These are phyloP conservation scores for Papilio aristodemus DNA, from an alignment of 1,140 invertebrate species.

Conservation along the genomic window DNA sequence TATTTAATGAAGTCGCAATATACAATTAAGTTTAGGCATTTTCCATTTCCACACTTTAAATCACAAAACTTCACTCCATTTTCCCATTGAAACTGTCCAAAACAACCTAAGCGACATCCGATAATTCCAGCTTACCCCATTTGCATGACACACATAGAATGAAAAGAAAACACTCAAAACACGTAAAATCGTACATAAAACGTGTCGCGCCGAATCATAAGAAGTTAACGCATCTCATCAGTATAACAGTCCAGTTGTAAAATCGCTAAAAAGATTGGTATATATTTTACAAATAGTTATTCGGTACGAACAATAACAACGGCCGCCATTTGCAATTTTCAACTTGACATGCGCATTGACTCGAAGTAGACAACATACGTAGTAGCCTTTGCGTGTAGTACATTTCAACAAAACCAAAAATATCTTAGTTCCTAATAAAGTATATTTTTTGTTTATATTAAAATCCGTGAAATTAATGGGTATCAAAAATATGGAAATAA, in stretches of 20 bases:
- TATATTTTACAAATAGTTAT: constrained; percentile 81
- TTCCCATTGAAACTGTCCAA: constrained; percentile 78
- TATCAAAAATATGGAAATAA: constrained; percentile 16
- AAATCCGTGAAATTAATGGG: background rate
- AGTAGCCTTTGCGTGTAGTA: constrained; percentile 57
- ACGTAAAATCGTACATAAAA: constrained; percentile 78
- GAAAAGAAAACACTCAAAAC: constrained; percentile 78
- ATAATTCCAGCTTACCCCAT: constrained; percentile 81
- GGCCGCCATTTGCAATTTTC: constrained; percentile 82
- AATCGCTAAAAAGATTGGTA: constrained; percentile 79
- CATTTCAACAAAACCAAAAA: constrained; percentile 32
- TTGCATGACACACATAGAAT: constrained; percentile 82
- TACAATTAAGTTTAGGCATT: constrained; percentile 64
- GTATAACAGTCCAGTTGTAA: constrained; percentile 76
- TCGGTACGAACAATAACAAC: constrained; percentile 82
- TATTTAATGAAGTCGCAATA: constrained; percentile 52
- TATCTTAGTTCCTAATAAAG: background rate
- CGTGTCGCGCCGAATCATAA: constrained; percentile 69
- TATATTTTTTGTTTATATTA: background rate
- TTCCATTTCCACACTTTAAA: constrained; percentile 71
- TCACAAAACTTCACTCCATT: constrained; percentile 75
- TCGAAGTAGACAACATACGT: constrained; percentile 73
- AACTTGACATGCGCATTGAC: constrained; percentile 81
- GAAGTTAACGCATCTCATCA: constrained; percentile 74
- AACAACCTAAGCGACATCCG: constrained; percentile 81